A percentile compares a stretch with the other conserved stretches of the same genome.
phyloP scores from a whole-genome alignment of 2,888 invertebrate genomes.

The Oscheius myriophilus region DNA sequence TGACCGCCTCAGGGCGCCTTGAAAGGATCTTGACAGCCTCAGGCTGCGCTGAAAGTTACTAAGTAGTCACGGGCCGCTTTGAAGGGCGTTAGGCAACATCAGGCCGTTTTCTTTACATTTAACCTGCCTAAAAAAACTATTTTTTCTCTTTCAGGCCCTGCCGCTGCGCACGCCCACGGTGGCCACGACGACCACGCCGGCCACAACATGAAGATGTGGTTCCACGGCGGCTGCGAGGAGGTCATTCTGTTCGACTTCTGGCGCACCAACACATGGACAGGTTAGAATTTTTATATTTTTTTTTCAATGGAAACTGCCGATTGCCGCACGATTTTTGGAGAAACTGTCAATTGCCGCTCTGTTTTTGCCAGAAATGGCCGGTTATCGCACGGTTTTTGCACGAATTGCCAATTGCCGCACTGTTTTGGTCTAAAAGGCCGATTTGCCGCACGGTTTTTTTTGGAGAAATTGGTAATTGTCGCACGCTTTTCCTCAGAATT shows the following conservation, averaged over 20 bases:
- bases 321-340: neutral
- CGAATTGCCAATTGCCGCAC: too few relatives aligned
- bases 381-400: too few relatives aligned
- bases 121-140: neutral
- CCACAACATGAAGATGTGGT: slow-evolving; percentile 69
- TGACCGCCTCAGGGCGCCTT: too few relatives aligned
- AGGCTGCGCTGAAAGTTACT: too few relatives aligned
- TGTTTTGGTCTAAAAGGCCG: slow-evolving; percentile 7
- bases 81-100: too few relatives aligned
- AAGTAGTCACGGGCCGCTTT: too few relatives aligned
- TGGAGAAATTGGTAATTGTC: slow-evolving; percentile 5
- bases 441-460: neutral
- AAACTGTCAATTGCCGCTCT: neutral
- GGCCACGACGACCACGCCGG: slow-evolving; percentile 33
- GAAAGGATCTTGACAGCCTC: too few relatives aligned
- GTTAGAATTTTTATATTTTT: neutral
- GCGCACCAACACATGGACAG: slow-evolving; percentile 56
- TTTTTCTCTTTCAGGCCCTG: slow-evolving; percentile 4
- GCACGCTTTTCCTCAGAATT: neutral
- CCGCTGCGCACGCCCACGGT: slow-evolving; percentile 2
- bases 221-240: slow-evolving; percentile 67
- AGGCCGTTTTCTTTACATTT: neutral
- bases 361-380: too few relatives aligned
- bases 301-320: neutral
- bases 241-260: slow-evolving; percentile 68